Evolutionary conservation across 2,888 invertebrate genomes (phyloP).

Genomic region (Hydriomena furcata): DNA sequence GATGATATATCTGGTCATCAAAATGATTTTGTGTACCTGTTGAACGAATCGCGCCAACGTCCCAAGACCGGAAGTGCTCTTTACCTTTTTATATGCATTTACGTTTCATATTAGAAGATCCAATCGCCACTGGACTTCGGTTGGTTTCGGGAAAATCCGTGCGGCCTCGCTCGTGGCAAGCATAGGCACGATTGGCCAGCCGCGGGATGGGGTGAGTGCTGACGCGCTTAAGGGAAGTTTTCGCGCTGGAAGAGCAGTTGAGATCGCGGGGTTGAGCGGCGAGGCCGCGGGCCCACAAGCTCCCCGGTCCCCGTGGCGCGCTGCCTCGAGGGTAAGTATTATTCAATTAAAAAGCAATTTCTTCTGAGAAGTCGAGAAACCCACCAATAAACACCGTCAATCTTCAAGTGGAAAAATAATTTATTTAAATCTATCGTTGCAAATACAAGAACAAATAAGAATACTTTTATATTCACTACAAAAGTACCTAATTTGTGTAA

Average conservation of each 20-base stretch:
- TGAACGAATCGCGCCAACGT: constrained; percentile 65
- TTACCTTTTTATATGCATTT: constrained; percentile 81
- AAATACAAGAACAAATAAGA: constrained; percentile 11
- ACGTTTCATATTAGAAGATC: constrained; percentile 82
- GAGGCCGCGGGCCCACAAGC: constrained; percentile 65
- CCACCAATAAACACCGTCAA: constrained; percentile 43
- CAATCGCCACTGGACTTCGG: constrained; percentile 74
- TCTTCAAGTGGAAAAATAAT: constrained; percentile 24
- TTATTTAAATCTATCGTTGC: constrained; percentile 8
- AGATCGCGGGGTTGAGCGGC: constrained; percentile 66
- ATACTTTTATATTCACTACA: constrained; percentile 16
- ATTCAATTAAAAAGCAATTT: constrained; percentile 83
- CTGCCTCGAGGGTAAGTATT: constrained; percentile 77
- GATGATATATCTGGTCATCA: too few relatives aligned
- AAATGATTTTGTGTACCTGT: too few relatives aligned
- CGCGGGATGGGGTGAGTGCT: constrained; percentile 71
- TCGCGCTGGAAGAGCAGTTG: constrained; percentile 78
- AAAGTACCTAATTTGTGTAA: constrained; percentile 19
- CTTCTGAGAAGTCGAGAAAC: constrained; percentile 57
- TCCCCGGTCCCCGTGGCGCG: constrained; percentile 51
- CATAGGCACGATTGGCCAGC: constrained; percentile 59
- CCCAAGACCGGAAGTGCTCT: constrained; percentile 54
- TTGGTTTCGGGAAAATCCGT: constrained; percentile 60
- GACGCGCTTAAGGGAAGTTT: constrained; percentile 80
- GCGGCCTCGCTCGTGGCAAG: constrained; percentile 51